Conservation (phyloP, 2,888 invertebrate genomes). For the Dryobota labecula region DNA sequence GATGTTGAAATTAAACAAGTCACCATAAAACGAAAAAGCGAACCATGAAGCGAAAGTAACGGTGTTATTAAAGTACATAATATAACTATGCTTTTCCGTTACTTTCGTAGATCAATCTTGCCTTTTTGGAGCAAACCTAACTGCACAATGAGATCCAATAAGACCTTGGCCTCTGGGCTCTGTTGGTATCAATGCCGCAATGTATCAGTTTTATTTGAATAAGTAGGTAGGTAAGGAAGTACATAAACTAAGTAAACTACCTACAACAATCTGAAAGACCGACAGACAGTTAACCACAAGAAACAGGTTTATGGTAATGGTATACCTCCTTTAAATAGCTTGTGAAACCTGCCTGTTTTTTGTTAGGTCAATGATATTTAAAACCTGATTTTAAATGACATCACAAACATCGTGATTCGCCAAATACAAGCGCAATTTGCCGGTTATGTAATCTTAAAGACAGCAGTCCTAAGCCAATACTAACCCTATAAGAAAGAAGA, state of each 20-base stretch:
- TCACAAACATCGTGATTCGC: not conserved
- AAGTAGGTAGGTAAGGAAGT: not conserved
- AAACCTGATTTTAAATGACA: constrained; percentile 9
- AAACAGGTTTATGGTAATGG: constrained; percentile 7
- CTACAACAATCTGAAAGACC: not conserved
- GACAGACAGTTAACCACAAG: not conserved
- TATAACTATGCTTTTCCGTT: constrained; percentile 26
- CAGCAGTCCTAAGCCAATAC: not conserved
- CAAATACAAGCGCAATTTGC: constrained; percentile 1
- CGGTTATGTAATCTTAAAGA: not conserved
- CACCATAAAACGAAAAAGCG: no score
- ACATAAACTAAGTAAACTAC: not conserved
- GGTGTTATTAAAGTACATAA: constrained; percentile 3
- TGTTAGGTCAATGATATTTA: constrained; percentile 2
- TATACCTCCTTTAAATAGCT: constrained; percentile 4
- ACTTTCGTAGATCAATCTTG: constrained; percentile 15
- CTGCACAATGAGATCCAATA: constrained; percentile 5
- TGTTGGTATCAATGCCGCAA: not conserved
- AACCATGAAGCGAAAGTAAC: constrained; percentile 42
- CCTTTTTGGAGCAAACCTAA: not conserved
- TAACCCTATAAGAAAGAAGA: not conserved
- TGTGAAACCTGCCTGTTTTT: not conserved
- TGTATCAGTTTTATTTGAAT: not conserved
- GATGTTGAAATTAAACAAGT: not conserved
- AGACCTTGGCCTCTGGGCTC: not conserved